Evolutionary conservation across 53 echinoderm and acorn worm species (phyloP).

Genomic region (Echinarachnius parma): DNA sequence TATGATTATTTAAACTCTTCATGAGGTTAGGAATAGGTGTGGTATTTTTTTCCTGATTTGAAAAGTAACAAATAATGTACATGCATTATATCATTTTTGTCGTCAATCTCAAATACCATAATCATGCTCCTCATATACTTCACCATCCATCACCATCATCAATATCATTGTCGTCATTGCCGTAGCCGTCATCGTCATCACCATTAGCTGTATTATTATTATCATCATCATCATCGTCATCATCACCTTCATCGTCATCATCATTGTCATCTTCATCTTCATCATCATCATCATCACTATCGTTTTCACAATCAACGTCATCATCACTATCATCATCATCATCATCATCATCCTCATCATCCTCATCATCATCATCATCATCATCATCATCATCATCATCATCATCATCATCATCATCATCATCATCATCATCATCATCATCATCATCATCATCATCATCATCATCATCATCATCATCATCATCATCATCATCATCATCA

Average conservation of each 20-base stretch:
- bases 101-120: too few species aligned
- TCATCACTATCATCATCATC: not conserved
- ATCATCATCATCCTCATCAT: not conserved
- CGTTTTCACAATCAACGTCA: not conserved
- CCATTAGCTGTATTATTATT: not conserved
- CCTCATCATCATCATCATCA: slow-evolving; percentile 18
- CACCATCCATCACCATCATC: not conserved
- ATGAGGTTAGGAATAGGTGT: too few species aligned
- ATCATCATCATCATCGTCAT: not conserved
- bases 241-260: not conserved
- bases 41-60: too few species aligned
- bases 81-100: too few species aligned
- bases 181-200: not conserved
- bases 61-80: too few species aligned
- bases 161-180: not conserved
- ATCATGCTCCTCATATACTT: too few species aligned
- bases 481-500: slow-evolving; percentile 3
- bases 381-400: slow-evolving; percentile 28
- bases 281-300: not conserved
- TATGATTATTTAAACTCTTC: slow-evolving; percentile 18
- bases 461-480: slow-evolving; percentile 1
- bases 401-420: slow-evolving; percentile 26
- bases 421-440: slow-evolving; percentile 12
- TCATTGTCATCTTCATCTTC: not conserved
- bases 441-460: not conserved